Evolutionary conservation across 2,888 invertebrate species (phyloP).

Genomic region (Mamestra brassicae): DNA sequence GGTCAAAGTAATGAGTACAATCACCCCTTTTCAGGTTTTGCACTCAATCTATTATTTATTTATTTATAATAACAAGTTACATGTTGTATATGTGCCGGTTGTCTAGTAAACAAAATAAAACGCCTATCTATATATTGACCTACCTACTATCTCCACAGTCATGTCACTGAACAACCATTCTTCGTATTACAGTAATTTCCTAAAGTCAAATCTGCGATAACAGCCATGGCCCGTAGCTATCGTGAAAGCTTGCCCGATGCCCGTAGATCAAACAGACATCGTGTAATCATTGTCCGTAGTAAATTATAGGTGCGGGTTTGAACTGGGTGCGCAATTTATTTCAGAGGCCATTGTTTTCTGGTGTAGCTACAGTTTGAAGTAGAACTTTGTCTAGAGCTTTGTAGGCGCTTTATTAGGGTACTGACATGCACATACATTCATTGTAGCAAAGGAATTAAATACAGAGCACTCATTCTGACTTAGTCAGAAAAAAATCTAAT

Average conservation of each 20-base stretch:
- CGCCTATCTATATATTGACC: neutral
- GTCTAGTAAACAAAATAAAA: neutral
- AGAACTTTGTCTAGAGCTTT: neutral
- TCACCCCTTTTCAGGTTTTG: no score
- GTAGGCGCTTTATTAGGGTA: neutral
- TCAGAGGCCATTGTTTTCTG: constrained; percentile 27
- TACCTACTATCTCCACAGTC: neutral
- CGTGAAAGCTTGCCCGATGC: constrained; percentile 43
- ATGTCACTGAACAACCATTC: constrained; percentile 18
- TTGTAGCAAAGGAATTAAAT: no score
- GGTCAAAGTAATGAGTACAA: no score
- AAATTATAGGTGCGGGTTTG: constrained; percentile 53
- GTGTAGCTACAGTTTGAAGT: neutral
- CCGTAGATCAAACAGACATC: constrained; percentile 67
- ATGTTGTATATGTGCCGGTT: neutral
- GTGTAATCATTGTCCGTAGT: constrained; percentile 66
- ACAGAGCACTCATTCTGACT: no score
- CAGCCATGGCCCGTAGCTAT: constrained; percentile 28
- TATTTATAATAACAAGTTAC: no score
- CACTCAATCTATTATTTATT: no score
- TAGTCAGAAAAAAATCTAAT: no score
- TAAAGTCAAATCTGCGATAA: constrained; percentile 33
- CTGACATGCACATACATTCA: neutral
- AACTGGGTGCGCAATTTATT: constrained; percentile 49
- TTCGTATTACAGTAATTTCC: constrained; percentile 40